Evolutionary conservation across 2,888 invertebrate genomes (phyloP).

Genomic region (Cephus pygmeus): DNA sequence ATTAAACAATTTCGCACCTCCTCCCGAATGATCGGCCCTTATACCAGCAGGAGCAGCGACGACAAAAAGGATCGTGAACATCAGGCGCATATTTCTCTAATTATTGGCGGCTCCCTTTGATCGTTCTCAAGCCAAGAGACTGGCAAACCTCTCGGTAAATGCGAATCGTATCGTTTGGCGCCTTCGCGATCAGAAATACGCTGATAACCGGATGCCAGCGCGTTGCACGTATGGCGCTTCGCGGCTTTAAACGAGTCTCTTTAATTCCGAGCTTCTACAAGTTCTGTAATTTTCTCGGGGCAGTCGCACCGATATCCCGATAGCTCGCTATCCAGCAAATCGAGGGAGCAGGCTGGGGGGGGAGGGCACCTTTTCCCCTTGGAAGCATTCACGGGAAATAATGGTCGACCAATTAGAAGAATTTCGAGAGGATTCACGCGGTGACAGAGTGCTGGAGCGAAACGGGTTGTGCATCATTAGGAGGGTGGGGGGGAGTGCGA

Average conservation of each 20-base stretch:
- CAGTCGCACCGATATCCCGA: conserved; percentile 9
- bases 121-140: conserved; percentile 46
- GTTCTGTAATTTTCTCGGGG: conserved; percentile 18
- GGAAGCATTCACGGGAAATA: too few relatives aligned
- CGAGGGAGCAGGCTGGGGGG: not conserved
- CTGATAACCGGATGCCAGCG: conserved; percentile 56
- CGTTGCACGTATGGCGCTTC: conserved; percentile 22
- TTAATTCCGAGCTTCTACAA: not conserved
- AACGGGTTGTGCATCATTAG: conserved; percentile 52
- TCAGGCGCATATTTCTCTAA: conserved; percentile 64
- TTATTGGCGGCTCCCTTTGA: conserved; percentile 65
- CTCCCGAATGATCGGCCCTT: too few relatives aligned
- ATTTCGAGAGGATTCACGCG: conserved; percentile 34
- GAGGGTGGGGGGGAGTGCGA: conserved; percentile 48
- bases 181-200: conserved; percentile 43
- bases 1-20: too few relatives aligned
- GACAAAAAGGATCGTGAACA: too few relatives aligned
- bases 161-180: conserved; percentile 7
- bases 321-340: too few relatives aligned
- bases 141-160: not conserved
- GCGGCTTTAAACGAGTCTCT: too few relatives aligned
- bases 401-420: conserved; percentile 52
- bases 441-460: conserved; percentile 17
- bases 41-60: too few relatives aligned
- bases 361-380: not conserved